Base-by-base conservation (phyloP, 2,888 invertebrate species). In the Mechanitis mazaeus region DNA sequence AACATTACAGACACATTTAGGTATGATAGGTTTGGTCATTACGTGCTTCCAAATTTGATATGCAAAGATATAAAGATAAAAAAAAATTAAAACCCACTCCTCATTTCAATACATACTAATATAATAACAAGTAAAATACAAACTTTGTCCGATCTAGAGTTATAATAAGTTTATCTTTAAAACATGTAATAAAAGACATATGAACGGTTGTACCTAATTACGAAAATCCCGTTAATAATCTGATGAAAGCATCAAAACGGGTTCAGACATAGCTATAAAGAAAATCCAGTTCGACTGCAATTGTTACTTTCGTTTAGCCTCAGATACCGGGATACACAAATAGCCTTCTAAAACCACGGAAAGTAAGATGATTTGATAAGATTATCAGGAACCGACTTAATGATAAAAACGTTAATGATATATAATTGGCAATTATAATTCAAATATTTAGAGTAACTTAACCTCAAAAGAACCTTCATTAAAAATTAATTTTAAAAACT, bases 21-120 rank as follows among this genome's bases (percentile, higher is more conserved):
- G 60, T 59, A 76, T 71, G 76, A 78, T 73, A 72, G 73, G 77
- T 79, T 79, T 75, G 79, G 79, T 72, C 78, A 80, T 83, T 83
- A 78, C 70, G 73, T 72, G 69, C 69, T 65, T 75, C 82, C 69
- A 74, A 86, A 71, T 77, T 79, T 84, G 87, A 64, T 74, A 82
- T 67, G 81, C 81, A 67, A 75, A 73, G 67, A 75, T 53, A 66
- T 63, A 62, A 71, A 69, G 67, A 64, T 55, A 54, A 64, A 54
- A 60, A 20, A 42, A 42, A 42, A 7, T 42, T 42, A 42, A 42
- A 9, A 42, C 42, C 42, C 42, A 42, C 42, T 42, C 42, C 42
- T 42, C 9, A 42, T 42, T 42, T 35, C 35, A 35, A 35, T 35
- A 35, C 35, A 35, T 35, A 35, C 35, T 3, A 35, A 35, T 35